A percentile compares a stretch with the other conserved stretches of the same genome.
phyloP scores from a whole-genome alignment of 2,113 vertebrate species.

The Paramisgurnus dabryanus region DNA sequence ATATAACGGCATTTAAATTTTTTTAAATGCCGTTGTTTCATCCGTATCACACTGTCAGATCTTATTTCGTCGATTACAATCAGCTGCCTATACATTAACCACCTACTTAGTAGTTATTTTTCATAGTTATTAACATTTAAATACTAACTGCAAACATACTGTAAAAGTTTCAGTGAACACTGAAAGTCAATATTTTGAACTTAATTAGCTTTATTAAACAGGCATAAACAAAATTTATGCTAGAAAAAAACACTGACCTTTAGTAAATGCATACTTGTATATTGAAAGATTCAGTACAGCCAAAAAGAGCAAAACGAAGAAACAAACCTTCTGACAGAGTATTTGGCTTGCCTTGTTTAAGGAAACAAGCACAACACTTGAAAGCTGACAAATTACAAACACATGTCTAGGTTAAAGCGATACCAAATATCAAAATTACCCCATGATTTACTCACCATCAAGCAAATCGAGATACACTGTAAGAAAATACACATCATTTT shows the following conservation, averaged over 20 bases:
- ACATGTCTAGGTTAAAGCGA: slow-evolving; percentile 5
- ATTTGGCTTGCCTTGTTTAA: slow-evolving; percentile 22
- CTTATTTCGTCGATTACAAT: too few species aligned
- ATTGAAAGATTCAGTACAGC: slow-evolving; percentile 49
- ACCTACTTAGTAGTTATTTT: too few species aligned
- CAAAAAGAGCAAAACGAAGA: slow-evolving; percentile 17
- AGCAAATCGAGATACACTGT: too few species aligned
- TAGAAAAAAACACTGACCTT: slow-evolving; percentile 50
- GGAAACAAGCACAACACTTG: slow-evolving; percentile 20
- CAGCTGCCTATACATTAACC: too few species aligned
- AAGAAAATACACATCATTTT: too few species aligned
- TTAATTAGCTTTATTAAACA: slow-evolving; percentile 56
- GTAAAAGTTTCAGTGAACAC: background rate
- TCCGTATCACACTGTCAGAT: too few species aligned
- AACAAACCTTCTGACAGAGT: slow-evolving; percentile 22
- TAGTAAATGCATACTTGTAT: slow-evolving; percentile 51
- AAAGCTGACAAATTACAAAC: slow-evolving; percentile 18
- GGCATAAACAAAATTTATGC: slow-evolving; percentile 53
- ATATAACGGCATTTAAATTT: too few species aligned
- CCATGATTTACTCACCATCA: too few species aligned
- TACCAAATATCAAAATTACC: too few species aligned
- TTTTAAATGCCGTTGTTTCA: too few species aligned
- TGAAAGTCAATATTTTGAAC: slow-evolving; percentile 27
- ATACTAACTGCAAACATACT: background rate
- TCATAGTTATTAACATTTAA: background rate